These are phyloP conservation scores for Thereuonema tuberculata DNA, from an alignment of 1,140 invertebrate genomes.

Conservation along the genomic window DNA sequence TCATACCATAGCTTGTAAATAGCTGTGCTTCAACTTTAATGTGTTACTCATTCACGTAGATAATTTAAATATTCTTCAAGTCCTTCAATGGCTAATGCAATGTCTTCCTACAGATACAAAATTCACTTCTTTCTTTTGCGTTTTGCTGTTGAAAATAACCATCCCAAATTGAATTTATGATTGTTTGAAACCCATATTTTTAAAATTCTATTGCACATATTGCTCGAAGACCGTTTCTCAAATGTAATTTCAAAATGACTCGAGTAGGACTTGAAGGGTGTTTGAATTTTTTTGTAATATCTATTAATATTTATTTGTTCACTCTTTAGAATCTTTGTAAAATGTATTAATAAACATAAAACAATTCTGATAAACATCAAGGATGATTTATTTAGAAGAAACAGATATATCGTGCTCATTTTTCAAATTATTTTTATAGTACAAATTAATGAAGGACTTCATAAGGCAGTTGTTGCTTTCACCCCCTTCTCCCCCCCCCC, in stretches of 20 bases:
- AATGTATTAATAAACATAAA: conserved; percentile 3
- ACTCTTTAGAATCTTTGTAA: conserved; percentile 2
- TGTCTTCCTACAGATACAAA: not conserved
- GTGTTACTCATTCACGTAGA: not conserved
- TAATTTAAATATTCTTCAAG: not conserved
- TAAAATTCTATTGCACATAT: not conserved
- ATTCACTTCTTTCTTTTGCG: not conserved
- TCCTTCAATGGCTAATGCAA: not conserved
- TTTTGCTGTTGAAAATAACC: not conserved
- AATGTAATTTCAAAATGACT: not conserved
- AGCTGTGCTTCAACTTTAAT: not conserved
- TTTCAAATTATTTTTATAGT: no score
- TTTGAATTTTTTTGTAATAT: not conserved
- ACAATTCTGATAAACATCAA: no score
- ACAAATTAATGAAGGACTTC: no score
- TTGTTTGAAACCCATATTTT: not conserved
- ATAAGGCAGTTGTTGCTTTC: no score
- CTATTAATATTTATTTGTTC: conserved; percentile 1
- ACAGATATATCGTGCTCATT: no score
- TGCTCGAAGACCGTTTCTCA: not conserved
- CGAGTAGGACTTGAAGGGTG: not conserved
- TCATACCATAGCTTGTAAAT: not conserved
- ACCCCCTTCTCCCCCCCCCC: no score
- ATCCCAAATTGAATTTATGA: not conserved
- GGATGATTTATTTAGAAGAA: no score